Evolutionary conservation across 2,888 invertebrate genomes (phyloP).

Genomic region (Drosophila mulleri): DNA sequence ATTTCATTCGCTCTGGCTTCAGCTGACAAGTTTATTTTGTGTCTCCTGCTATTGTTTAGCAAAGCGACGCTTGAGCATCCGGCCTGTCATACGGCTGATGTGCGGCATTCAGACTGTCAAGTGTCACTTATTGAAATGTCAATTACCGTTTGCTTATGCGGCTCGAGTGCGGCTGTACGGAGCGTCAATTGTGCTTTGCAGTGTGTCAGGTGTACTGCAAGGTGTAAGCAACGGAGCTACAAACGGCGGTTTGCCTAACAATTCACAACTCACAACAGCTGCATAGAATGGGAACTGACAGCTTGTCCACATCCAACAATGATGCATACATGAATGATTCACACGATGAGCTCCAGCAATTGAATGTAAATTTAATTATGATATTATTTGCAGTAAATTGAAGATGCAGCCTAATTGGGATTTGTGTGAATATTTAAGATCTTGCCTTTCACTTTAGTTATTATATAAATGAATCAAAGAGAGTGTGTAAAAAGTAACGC

Average conservation of each 20-base stretch:
- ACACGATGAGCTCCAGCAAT: not conserved
- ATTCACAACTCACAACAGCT: not conserved
- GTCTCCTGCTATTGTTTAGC: not conserved
- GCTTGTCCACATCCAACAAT: not conserved
- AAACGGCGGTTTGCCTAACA: not conserved
- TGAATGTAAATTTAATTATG: not conserved
- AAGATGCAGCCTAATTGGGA: not conserved
- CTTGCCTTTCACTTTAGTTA: not conserved
- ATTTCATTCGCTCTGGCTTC: not conserved
- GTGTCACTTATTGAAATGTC: slow-evolving; percentile 67
- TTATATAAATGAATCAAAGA: not conserved
- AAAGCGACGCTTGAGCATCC: not conserved
- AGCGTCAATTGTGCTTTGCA: slow-evolving; percentile 28
- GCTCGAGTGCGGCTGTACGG: slow-evolving; percentile 27
- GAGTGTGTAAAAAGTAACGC: no score
- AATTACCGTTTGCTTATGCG: slow-evolving; percentile 60
- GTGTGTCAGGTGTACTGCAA: slow-evolving; percentile 12
- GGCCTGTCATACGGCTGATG: slow-evolving; percentile 12
- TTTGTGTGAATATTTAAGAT: not conserved
- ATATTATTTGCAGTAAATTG: not conserved
- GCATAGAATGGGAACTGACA: not conserved
- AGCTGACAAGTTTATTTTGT: not conserved
- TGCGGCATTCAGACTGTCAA: slow-evolving; percentile 43
- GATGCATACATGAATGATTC: not conserved
- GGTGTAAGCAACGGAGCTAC: not conserved